Evolutionary conservation across 2,797 vertebrate genomes (phyloP), one percentile per base, ranked within the genome.

Genomic region (Chloroceryle amazona): DNA sequence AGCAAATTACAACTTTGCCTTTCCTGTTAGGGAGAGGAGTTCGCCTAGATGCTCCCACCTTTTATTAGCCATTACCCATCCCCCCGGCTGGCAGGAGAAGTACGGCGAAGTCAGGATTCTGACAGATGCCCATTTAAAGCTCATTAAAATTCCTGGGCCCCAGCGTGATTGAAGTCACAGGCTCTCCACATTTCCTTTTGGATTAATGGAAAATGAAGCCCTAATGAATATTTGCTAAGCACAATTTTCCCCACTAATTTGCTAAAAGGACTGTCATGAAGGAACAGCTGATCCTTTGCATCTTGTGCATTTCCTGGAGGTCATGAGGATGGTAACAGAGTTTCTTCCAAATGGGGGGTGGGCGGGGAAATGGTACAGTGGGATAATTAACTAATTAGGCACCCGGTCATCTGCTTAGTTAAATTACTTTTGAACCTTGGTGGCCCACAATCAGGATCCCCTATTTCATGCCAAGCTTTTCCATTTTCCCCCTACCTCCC

Each of bases 91-190:
- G 96, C 95, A 97, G 92, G 93, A 95, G 80, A 96, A 96, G 96
- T 96, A 96, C 86, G 52, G 93, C 39, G 7, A 94, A 97, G 95
- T 98, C 97, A 93, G 96, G 81, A 95, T 93, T 96, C 93, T 97
- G 98, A 98, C 98, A 98, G 97, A 97, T 97, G 96, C 97, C 97
- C 97, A 98, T 98, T 98, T 98, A 97, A 97, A 98, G 94, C 97
- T 97, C 97, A 98, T 98, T 98, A 97, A 98, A 98, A 98, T 98
- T 97, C 96, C 92, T 95, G 93, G 90, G 96, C 94, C 96, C 97
- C 94, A 96, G 96, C 79, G n/a, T 98, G 96, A 97, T 96, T 96
- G 96, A 97, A 97, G 96, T 97, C 96, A 97, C 93, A 96, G 96
- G 82, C 96, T 94, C 89, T 92, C 93, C 95, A 95, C 96, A 96